Conservation (phyloP, 2,888 invertebrate species). For the Leptura quadrifasciata region DNA sequence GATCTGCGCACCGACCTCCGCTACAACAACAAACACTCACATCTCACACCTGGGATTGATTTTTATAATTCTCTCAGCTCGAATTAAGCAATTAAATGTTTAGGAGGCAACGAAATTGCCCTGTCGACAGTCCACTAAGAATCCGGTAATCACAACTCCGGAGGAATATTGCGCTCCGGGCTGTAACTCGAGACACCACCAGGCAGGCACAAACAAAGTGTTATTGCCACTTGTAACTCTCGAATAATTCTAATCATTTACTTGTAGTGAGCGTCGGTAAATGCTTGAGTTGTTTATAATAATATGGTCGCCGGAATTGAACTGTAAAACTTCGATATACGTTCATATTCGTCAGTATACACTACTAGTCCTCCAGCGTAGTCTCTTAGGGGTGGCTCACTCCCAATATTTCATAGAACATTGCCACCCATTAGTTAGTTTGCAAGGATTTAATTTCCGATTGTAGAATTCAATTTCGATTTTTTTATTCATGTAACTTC, state of each 20-base stretch:
- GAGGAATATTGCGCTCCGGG: slow-evolving; percentile 22
- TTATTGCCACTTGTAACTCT: slow-evolving; percentile 22
- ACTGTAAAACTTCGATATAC: background rate
- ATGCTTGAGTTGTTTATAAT: background rate
- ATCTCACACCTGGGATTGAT: slow-evolving; percentile 44
- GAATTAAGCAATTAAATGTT: slow-evolving; percentile 39
- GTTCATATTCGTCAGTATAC: background rate
- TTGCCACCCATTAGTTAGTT: no score
- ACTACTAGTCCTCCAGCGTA: no score
- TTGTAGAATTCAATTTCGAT: no score
- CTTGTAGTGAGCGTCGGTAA: background rate
- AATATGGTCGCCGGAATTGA: background rate
- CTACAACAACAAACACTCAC: slow-evolving; percentile 36
- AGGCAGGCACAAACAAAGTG: background rate
- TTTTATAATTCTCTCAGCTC: slow-evolving; percentile 40
- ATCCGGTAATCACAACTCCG: slow-evolving; percentile 23
- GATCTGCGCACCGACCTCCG: slow-evolving; percentile 24
- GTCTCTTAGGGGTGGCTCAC: no score
- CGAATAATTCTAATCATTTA: background rate
- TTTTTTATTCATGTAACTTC: no score
- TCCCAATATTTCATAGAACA: no score
- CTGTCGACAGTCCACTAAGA: slow-evolving; percentile 35
- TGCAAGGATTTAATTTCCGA: no score
- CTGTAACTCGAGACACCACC: background rate
- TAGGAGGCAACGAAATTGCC: slow-evolving; percentile 14